A percentile compares a stretch with the other conserved stretches of the same genome.
phyloP scores from a whole-genome alignment of 2,888 invertebrate genomes.

The Elaeidobius kamerunicus region DNA sequence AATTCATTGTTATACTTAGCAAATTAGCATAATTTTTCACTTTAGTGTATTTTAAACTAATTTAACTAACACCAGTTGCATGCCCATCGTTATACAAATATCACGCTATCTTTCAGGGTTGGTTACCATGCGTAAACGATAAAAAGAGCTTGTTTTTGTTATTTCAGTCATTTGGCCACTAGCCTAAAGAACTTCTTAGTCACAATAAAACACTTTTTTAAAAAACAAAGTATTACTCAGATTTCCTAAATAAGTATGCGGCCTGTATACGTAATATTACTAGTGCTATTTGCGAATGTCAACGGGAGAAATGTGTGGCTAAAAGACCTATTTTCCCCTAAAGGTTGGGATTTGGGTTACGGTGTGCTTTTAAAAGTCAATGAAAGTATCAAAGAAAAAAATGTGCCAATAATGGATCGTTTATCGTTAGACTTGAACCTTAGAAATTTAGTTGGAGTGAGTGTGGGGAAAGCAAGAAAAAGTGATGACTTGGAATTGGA shows the following conservation, averaged over 20 bases:
- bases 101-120: constrained; percentile 46
- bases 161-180: constrained; percentile 35
- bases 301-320: constrained; percentile 36
- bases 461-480: constrained; percentile 51
- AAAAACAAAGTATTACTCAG: not conserved
- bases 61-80: constrained; percentile 9
- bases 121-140: constrained; percentile 44
- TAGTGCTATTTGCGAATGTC: constrained; percentile 25
- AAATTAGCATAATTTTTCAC: constrained; percentile 7
- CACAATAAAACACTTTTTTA: not conserved
- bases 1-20: too few species aligned
- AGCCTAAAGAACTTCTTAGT: not conserved
- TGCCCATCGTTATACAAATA: constrained; percentile 15
- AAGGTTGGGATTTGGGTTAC: constrained; percentile 40
- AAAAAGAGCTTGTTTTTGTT: constrained; percentile 39
- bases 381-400: constrained; percentile 34
- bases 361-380: constrained; percentile 41
- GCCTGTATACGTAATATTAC: constrained; percentile 35
- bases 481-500: constrained; percentile 50
- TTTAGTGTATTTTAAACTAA: constrained; percentile 22
- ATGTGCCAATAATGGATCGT: constrained; percentile 51
- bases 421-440: constrained; percentile 57
- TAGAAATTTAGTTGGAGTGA: constrained; percentile 53
- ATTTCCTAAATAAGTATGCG: constrained; percentile 23
- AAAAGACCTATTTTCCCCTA: constrained; percentile 38